Evolutionary conservation across 2,113 vertebrate species (phyloP).

Genomic region (Sclerurus mexicanus): DNA sequence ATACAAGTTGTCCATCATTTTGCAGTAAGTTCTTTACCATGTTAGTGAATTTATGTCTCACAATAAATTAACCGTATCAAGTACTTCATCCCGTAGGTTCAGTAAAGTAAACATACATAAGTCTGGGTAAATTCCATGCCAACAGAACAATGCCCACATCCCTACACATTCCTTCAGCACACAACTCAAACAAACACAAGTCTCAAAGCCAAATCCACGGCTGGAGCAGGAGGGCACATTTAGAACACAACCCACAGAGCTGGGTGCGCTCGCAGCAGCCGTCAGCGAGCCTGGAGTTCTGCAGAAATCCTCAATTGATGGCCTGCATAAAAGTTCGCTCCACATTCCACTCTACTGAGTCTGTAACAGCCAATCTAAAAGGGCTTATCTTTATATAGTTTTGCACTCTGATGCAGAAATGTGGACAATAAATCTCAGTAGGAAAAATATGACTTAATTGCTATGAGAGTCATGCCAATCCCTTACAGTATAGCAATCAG

Average conservation of each 20-base stretch:
- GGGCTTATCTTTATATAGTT: neutral
- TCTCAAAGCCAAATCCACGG: neutral
- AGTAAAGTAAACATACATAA: conserved; percentile 32
- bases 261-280: neutral
- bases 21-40: conserved; percentile 49
- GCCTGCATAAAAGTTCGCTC: neutral
- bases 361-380: neutral
- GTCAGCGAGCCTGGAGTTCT: neutral
- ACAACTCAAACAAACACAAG: neutral
- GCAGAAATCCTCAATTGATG: neutral
- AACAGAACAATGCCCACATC: conserved; percentile 4
- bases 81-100: conserved; percentile 16
- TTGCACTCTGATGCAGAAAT: neutral
- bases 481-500: fast-evolving
- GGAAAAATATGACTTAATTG: neutral
- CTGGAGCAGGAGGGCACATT: neutral
- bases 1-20: conserved; percentile 50
- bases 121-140: neutral
- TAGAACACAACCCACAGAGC: fast-evolving
- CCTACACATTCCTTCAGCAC: neutral
- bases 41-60: conserved; percentile 34
- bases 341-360: neutral
- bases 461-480: neutral
- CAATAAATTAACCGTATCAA: conserved; percentile 49
- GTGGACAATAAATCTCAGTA: neutral